phyloP scores from a whole-genome alignment of 2,113 vertebrate genomes.

The Clupea harengus region DNA sequence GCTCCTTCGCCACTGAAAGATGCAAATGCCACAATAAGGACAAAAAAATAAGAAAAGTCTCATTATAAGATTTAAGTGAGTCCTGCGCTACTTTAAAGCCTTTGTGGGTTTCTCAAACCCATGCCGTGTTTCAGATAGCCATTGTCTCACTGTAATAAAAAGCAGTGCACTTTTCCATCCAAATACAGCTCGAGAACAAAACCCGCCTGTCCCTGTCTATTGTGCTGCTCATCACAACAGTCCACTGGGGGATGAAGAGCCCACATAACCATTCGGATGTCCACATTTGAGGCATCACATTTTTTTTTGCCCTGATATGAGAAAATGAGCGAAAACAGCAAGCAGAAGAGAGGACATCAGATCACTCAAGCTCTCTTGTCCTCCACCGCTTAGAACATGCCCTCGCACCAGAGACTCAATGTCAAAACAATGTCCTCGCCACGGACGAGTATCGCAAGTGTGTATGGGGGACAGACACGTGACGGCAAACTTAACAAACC shows the following conservation, averaged over 20 bases:
- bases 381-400: not conserved
- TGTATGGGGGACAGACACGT: not conserved
- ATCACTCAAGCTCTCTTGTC: not conserved
- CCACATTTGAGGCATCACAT: not conserved
- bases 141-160: slow-evolving; percentile 39
- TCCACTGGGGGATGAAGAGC: slow-evolving; percentile 21
- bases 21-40: not conserved
- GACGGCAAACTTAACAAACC: not conserved
- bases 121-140: slow-evolving; percentile 29
- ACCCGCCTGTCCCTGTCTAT: slow-evolving; percentile 14
- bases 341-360: not conserved
- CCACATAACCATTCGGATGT: not conserved
- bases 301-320: not conserved
- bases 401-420: not conserved
- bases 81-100: slow-evolving; percentile 33
- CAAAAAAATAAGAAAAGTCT: not conserved
- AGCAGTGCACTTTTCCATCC: slow-evolving; percentile 19
- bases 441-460: not conserved
- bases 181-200: slow-evolving; percentile 18
- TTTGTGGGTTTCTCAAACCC: slow-evolving; percentile 32
- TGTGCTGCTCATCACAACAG: slow-evolving; percentile 22
- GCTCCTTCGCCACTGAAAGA: not conserved
- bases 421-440: slow-evolving; percentile 10
- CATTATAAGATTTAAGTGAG: not conserved
- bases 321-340: not conserved